Evolutionary conservation across 2,113 vertebrate species (phyloP), one percentile per base, ranked within the genome.

Genomic region (Xerus inauris): DNA sequence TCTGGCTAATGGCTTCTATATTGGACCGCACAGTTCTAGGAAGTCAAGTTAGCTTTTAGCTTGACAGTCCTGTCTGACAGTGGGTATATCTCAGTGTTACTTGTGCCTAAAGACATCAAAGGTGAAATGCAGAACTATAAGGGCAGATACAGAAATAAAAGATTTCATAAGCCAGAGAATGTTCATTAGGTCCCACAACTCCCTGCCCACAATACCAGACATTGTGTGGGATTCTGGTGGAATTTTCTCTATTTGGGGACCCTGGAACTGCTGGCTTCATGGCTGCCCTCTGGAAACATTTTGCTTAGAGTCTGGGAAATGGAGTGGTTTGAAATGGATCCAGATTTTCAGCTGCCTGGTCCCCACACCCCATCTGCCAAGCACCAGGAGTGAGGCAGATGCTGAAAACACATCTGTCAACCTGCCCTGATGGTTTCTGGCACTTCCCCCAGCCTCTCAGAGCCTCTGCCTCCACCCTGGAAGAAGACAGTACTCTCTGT

Each of bases 391-490:
- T 3, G 5, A 97, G 89, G 93, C 97, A 97, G 97, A 95, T 95
- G 97, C 92, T 96, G 94, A 92, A 97, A 97, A 87, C 94, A 97
- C 95, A 98, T 96, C 96, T 98, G 97, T 95, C 97, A 97, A 94
- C 93, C 89, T 87, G 80, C 87, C 94, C 96, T 94, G 89, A 97
- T 87, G 80, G 64, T 95, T 97, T 87, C 97, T 96, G 96, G 96
- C 97, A 93, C 91, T 42, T 89, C 26, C 96, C 80, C 69, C 85
- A 87, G 87, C 65, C 40, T 95, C 81, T 45, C 2, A 1, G 69
- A 92, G 67, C 49, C 64, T 38, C 69, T 57, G 40, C 42, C n/a
- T 54, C 88, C 26, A 64, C 88, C 38, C 54, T 19, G 24, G 67
- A 77, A 79, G 86, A 86, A 69, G n/a, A 8, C 0, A 5, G 0